Conservation (phyloP, 2,797 vertebrate genomes). For the Champsocephalus gunnari region DNA sequence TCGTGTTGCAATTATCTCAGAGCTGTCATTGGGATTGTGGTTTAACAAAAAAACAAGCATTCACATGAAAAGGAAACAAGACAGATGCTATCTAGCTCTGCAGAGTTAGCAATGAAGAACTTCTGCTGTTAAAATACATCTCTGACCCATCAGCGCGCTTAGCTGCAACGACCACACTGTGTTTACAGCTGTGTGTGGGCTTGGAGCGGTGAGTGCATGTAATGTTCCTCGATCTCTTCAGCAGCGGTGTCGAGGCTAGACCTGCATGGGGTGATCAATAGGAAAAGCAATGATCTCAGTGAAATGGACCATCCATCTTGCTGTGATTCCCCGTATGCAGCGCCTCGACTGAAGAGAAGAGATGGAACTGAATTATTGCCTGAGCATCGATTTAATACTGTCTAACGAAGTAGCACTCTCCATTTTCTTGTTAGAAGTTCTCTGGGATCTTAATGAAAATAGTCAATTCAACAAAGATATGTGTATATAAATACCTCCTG, state of each 20-base stretch:
- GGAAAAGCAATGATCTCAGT: conserved; percentile 74
- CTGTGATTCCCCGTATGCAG: conserved; percentile 64
- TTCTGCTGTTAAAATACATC: conserved; percentile 13
- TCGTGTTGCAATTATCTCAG: conserved; percentile 12
- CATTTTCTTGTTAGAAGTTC: conserved; percentile 25
- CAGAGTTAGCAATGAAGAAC: conserved; percentile 21
- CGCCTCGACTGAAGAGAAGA: conserved; percentile 44
- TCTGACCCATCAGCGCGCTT: conserved; percentile 8
- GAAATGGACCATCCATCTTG: conserved; percentile 74
- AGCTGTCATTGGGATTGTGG: background rate
- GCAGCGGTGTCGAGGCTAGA: conserved; percentile 53
- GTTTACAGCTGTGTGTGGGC: conserved; percentile 44
- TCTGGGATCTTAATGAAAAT: conserved; percentile 40
- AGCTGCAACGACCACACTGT: conserved; percentile 7
- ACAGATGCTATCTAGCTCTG: conserved; percentile 9
- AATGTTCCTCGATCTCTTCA: conserved; percentile 24
- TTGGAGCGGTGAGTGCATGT: conserved; percentile 48
- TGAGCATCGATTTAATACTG: conserved; percentile 63
- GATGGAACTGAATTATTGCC: conserved; percentile 71
- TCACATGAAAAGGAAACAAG: conserved; percentile 1
- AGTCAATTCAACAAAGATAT: conserved; percentile 33
- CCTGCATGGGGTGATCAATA: conserved; percentile 72
- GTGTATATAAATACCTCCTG: conserved; percentile 18
- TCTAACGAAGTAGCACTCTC: conserved; percentile 46
- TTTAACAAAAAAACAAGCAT: background rate